A percentile compares a stretch with the other conserved stretches of the same genome.
These are phyloP conservation scores for Argyrosomus regius DNA, from an alignment of 2,797 vertebrate species.

Conservation along the genomic window DNA sequence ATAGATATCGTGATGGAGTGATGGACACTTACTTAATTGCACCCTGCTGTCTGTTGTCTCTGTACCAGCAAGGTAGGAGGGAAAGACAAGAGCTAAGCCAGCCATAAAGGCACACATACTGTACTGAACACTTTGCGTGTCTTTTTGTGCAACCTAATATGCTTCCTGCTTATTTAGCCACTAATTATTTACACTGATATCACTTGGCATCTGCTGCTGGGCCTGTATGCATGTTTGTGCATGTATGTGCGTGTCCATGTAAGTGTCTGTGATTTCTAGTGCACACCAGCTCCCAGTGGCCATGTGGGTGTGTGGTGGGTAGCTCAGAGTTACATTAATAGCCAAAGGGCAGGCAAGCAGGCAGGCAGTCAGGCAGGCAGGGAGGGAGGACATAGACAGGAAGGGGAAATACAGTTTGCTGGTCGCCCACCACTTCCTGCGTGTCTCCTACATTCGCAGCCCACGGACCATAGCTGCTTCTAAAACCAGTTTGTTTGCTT, in stretches of 20 bases:
- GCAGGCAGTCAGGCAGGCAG: constrained; percentile 62
- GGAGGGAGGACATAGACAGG: constrained; percentile 84
- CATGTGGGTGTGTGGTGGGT: constrained; percentile 86
- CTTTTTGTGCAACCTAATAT: constrained; percentile 47
- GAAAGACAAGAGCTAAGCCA: constrained; percentile 35
- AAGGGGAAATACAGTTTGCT: constrained; percentile 88
- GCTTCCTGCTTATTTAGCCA: constrained; percentile 56
- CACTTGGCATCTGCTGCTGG: constrained; percentile 50
- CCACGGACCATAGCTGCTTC: constrained; percentile 80
- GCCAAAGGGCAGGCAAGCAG: constrained; percentile 82
- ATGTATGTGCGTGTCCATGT: constrained; percentile 47
- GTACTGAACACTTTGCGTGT: constrained; percentile 39
- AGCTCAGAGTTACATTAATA: constrained; percentile 85
- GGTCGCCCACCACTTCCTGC: constrained; percentile 88
- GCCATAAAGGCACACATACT: constrained; percentile 35
- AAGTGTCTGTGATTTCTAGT: constrained; percentile 55
- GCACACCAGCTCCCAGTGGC: constrained; percentile 73
- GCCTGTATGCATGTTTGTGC: constrained; percentile 43
- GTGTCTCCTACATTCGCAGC: constrained; percentile 81
- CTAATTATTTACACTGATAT: constrained; percentile 70
- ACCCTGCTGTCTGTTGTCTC: constrained; percentile 58
- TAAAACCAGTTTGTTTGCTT: constrained; percentile 80
- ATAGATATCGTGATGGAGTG: constrained; percentile 56
- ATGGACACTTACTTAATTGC: constrained; percentile 63
- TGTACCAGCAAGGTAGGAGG: constrained; percentile 46